Evolutionary conservation across 2,888 invertebrate species (phyloP).

Genomic region (Graphium colonna): DNA sequence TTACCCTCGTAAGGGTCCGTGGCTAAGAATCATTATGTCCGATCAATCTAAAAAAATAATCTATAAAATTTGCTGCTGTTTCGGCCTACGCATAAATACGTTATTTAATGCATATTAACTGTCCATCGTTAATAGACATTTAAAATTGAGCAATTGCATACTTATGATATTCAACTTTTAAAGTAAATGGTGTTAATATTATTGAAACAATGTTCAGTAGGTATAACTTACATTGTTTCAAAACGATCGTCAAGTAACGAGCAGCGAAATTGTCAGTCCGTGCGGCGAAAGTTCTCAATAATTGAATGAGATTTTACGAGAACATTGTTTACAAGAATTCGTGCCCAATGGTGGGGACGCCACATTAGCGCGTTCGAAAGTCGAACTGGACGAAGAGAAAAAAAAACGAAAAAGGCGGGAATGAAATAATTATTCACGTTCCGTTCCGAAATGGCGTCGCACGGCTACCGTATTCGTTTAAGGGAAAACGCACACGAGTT

Average conservation of each 20-base stretch:
- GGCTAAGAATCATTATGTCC: too few species aligned
- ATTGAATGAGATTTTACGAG: slow-evolving; percentile 75
- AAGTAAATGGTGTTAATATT: too few species aligned
- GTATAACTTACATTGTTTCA: background rate
- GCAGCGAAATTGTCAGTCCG: slow-evolving; percentile 61
- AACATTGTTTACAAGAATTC: slow-evolving; percentile 73
- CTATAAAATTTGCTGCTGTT: too few species aligned
- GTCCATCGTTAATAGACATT: too few species aligned
- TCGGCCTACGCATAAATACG: too few species aligned
- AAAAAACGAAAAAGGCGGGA: slow-evolving; percentile 67
- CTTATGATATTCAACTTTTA: too few species aligned
- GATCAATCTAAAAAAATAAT: too few species aligned
- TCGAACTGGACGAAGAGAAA: slow-evolving; percentile 53
- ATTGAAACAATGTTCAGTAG: too few species aligned
- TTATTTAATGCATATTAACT: too few species aligned
- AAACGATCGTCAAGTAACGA: slow-evolving; percentile 37
- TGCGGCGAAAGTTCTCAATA: slow-evolving; percentile 56
- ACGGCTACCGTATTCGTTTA: slow-evolving; percentile 71
- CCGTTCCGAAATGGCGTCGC: slow-evolving; percentile 76
- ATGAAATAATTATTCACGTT: slow-evolving; percentile 80
- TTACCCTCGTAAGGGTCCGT: too few species aligned
- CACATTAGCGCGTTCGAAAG: slow-evolving; percentile 73
- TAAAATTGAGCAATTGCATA: too few species aligned
- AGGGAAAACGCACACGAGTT: slow-evolving; percentile 13
- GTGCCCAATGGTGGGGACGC: slow-evolving; percentile 67